Evolutionary conservation across 2,797 vertebrate species (phyloP), one percentile per base, ranked within the genome.

Genomic region (Cygnus olor): DNA sequence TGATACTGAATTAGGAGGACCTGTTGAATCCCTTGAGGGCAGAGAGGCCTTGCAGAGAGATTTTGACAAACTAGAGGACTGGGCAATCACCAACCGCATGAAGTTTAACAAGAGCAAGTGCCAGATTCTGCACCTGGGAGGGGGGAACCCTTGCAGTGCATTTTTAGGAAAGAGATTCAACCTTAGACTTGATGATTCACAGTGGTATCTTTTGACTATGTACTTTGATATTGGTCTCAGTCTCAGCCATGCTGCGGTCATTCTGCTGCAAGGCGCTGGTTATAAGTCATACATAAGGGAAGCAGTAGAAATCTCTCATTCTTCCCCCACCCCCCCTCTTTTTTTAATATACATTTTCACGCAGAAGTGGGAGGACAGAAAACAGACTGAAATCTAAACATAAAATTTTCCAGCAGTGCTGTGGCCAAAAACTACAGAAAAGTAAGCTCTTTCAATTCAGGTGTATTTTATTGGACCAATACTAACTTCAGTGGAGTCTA

Each of bases 361-460:
- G 45, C 42, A 90, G 47, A 91, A 90, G 56, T 58, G 22, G 47
- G 66, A 94, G 54, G 66, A 76, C 42, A 89, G 65, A 92, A 92
- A 94, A 72, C 27, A 94, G 82, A 69, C 45, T 69, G 78, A 93
- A 93, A 84, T 66, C 38, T 88, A 93, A 95, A 89, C 86, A 85
- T 44, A 90, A 84, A 27, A 32, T 89, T 88, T 90, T 88, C 53
- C 90, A 88, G 28, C 45, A 86, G 18, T 34, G 11, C 63, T 38
- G 42, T 4, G 30, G 83, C 51, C 56, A 86, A 96, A 64, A 95
- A 88, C 19, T 51, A 92, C 66, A 76, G 34, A 79, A 95, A 88
- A 85, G 56, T 24, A 70, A 28, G 51, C 16, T 85, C 40, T 60
- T 76, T 54, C 24, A 60, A 47, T n/a, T 84, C 16, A 93, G 85